Percentiles rank a stretch among this genome's conserved stretches.
phyloP scores from a whole-genome alignment of 2,113 vertebrate species.

The Gambusia affinis region DNA sequence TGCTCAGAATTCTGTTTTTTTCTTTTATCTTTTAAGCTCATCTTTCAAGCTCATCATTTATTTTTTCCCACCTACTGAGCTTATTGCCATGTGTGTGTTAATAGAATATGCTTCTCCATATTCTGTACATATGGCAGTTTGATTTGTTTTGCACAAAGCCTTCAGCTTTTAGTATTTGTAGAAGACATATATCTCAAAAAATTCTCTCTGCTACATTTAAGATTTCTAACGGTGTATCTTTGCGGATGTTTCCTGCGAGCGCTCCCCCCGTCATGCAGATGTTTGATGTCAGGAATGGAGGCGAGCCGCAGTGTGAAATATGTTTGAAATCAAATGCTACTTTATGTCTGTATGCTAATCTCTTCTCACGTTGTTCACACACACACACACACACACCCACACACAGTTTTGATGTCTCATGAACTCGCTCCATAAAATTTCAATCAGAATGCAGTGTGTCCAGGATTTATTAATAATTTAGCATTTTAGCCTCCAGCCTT shows the following conservation, averaged over 20 bases:
- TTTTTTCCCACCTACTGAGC: conserved; percentile 9
- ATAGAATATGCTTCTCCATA: conserved; percentile 6
- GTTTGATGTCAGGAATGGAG: conserved; percentile 35
- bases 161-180: background rate
- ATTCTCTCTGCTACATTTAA: background rate
- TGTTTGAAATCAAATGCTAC: conserved; percentile 36
- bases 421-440: conserved; percentile 41
- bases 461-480: conserved; percentile 60
- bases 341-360: conserved; percentile 35
- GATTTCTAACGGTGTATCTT: background rate
- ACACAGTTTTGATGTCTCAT: conserved; percentile 13
- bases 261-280: conserved; percentile 9
- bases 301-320: conserved; percentile 8
- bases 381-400: no score
- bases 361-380: background rate
- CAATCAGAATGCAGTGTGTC: conserved; percentile 24
- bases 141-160: conserved; percentile 9
- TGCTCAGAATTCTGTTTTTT: background rate
- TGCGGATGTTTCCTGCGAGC: conserved; percentile 11
- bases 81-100: conserved; percentile 3
- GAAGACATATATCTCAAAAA: background rate
- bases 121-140: conserved; percentile 6
- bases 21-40: background rate
- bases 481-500: conserved; percentile 28
- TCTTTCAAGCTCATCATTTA: background rate